Base-by-base conservation (phyloP, 2,797 vertebrate genomes). In the Spatula clypeata region DNA sequence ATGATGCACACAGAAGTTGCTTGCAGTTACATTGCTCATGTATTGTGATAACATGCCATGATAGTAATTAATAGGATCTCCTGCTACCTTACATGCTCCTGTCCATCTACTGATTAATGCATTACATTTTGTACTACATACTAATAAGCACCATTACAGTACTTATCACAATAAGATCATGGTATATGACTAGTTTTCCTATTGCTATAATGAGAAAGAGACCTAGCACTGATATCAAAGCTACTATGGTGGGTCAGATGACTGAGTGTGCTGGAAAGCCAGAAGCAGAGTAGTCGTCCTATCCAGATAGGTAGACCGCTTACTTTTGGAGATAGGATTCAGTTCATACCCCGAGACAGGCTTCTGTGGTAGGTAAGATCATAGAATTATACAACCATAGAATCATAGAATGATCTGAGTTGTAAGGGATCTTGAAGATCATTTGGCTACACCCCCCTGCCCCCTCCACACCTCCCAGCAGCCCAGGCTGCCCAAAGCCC, bases 91-190 rank as follows among this genome's bases (percentile, higher is more conserved):
- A 4, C 24, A 16, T 82, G 71, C 16, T 79, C 9, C 31, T 93
- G 23, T 49, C 27, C 26, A n/a, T 55, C 21, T 36, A 20, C 36
- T 54, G 36, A 53, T 53, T 76, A 44, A 13, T 55, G 38, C 34
- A 27, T 62, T 76, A 34, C 8, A 80, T 73, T 42, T 88, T n/a
- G 8, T 40, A 11, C 5, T 61, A 7, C 6, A 9, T 1, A 3
- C 3, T 60, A 64, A 13, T 45, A 49, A 58, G 7, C 32, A 13
- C 4, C 26, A 29, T 10, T 34, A 45, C 6, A 86, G 6, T 5
- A 26, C 1, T 79, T 40, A 11, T 0, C 7, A 36, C 1, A 1
- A 13, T 54, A 54, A 57, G 45, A 36, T 71, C 27, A 20, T 23
- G 14, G 66, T 53, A 21, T 7, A 8, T 60, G n/a, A 51, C 13